phyloP scores from a whole-genome alignment of 2,113 vertebrate genomes.

The Misgurnus anguillicaudatus region DNA sequence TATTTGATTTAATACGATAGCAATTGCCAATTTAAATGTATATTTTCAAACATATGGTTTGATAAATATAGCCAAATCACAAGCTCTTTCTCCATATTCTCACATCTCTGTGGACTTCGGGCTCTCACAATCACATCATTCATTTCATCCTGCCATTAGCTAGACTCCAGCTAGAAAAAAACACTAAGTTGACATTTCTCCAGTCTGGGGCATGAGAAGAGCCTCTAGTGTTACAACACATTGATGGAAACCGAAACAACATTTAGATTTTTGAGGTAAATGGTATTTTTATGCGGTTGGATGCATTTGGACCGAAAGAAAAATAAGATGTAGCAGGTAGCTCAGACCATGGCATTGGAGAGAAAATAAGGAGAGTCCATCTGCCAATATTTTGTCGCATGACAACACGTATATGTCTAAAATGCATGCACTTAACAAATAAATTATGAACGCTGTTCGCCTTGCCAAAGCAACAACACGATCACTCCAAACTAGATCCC shows the following conservation, averaged over 20 bases:
- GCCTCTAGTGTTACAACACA: slow-evolving; percentile 51
- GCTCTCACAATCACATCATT: slow-evolving; percentile 65
- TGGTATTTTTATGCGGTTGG: not conserved
- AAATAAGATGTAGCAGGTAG: too few species aligned
- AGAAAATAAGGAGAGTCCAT: not conserved
- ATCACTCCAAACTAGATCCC: not conserved
- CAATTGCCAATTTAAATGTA: not conserved
- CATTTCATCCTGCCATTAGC: slow-evolving; percentile 58
- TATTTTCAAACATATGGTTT: not conserved
- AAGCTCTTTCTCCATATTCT: slow-evolving; percentile 15
- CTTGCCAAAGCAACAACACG: not conserved
- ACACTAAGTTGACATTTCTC: slow-evolving; percentile 59
- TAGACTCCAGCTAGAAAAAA: slow-evolving; percentile 59
- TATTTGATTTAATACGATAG: too few species aligned
- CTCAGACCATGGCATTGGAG: too few species aligned
- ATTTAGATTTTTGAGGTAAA: not conserved
- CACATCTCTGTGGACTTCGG: not conserved
- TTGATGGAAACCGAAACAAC: slow-evolving; percentile 4
- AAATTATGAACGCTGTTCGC: not conserved
- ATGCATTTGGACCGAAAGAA: too few species aligned
- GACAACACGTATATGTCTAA: too few species aligned
- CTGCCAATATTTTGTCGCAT: too few species aligned
- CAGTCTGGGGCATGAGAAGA: slow-evolving; percentile 54
- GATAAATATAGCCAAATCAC: too few species aligned
- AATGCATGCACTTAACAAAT: not conserved